A percentile compares a stretch with the other conserved stretches of the same genome.
Conservation (phyloP, 2,797 vertebrate genomes). For the Fringilla coelebs region DNA sequence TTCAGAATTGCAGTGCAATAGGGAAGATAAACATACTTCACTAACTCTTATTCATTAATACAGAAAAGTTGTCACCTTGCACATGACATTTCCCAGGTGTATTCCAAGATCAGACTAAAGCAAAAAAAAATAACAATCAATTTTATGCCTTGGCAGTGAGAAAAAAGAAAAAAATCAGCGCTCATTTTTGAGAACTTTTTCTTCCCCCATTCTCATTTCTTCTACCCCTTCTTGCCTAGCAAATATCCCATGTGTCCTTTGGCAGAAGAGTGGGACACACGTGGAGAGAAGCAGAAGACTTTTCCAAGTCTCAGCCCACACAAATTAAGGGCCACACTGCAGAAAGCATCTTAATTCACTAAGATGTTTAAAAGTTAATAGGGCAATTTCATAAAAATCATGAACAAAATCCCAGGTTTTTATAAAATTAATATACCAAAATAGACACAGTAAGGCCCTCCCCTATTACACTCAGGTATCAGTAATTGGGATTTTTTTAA, state of each 20-base stretch:
- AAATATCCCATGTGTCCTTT: not conserved
- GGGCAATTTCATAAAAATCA: not conserved
- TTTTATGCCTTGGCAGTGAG: not conserved
- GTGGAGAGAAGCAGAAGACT: not conserved
- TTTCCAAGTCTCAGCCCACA: not conserved
- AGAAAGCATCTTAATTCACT: not conserved
- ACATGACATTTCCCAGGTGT: rapidly evolving
- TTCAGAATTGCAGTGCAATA: not conserved
- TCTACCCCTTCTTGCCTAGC: not conserved
- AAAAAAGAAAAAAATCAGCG: not conserved
- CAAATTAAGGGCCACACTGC: not conserved
- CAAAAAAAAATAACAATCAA: not conserved
- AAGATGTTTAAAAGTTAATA: not conserved
- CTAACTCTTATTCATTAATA: not conserved
- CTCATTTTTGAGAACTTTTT: not conserved
- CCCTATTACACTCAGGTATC: not conserved
- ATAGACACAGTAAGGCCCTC: not conserved
- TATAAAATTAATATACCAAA: not conserved
- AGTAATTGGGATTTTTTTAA: not conserved
- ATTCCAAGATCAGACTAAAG: not conserved
- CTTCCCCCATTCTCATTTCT: not conserved
- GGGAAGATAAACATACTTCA: not conserved
- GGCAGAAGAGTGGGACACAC: not conserved
- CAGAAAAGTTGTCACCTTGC: not conserved
- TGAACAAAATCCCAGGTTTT: not conserved